phyloP scores from a whole-genome alignment of 2,888 invertebrate genomes.

The Atethmia centrago region DNA sequence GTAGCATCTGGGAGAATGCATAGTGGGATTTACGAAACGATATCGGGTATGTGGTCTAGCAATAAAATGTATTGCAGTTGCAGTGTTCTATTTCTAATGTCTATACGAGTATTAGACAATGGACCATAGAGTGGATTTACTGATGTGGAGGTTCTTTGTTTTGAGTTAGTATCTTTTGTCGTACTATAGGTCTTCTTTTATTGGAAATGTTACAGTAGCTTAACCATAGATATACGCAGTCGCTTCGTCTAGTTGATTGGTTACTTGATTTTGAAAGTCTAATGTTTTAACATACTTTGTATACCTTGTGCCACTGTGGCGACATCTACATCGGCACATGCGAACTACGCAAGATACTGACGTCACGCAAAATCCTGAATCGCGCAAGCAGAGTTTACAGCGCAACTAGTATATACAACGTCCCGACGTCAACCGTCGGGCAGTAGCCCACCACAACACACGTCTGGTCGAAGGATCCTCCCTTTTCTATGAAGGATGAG shows the following conservation, averaged over 20 bases:
- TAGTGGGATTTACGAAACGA: conserved; percentile 47
- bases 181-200: not conserved
- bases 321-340: too few species aligned
- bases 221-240: not conserved
- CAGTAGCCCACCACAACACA: too few species aligned
- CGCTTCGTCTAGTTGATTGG: not conserved
- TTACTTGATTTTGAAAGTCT: not conserved
- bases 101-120: conserved; percentile 40
- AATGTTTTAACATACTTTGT: too few species aligned
- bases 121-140: conserved; percentile 2
- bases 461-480: too few species aligned
- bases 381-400: too few species aligned
- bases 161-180: conserved; percentile 11
- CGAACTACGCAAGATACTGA: too few species aligned
- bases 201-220: not conserved
- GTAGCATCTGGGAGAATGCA: conserved; percentile 58
- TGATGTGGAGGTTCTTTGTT: conserved; percentile 17
- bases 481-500: too few species aligned
- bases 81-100: conserved; percentile 49
- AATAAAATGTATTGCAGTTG: conserved; percentile 59
- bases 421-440: too few species aligned
- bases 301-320: too few species aligned
- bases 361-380: too few species aligned
- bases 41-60: conserved; percentile 38
- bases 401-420: too few species aligned